Percentiles rank a stretch among this genome's conserved stretches.
Conservation (phyloP, 2,797 vertebrate species). For the Rhinogobio ventralis region DNA sequence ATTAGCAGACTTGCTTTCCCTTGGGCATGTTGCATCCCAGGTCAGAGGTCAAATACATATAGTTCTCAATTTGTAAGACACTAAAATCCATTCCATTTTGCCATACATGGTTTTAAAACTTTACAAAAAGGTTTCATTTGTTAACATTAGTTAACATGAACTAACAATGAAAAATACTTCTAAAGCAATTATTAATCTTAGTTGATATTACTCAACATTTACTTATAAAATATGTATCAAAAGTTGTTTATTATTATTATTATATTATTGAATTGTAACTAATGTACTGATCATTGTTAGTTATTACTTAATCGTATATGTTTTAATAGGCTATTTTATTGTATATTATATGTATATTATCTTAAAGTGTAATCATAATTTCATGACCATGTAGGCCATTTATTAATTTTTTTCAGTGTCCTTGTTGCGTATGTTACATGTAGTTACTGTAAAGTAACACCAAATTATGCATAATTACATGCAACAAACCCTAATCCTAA, state of each 20-base stretch:
- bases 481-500: too few species aligned
- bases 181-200: neutral
- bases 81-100: neutral
- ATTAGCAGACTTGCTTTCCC: constrained; percentile 29
- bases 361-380: neutral
- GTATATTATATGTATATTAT: neutral
- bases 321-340: too few species aligned
- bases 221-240: too few species aligned
- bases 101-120: neutral
- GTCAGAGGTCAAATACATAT: constrained; percentile 25
- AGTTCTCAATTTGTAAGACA: neutral
- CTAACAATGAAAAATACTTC: neutral
- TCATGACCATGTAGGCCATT: neutral
- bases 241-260: too few species aligned
- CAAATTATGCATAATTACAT: too few species aligned
- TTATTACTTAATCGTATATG: neutral
- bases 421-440: too few species aligned
- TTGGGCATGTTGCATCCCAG: neutral
- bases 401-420: too few species aligned
- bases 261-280: too few species aligned
- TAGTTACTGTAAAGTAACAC: too few species aligned
- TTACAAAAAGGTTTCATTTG: neutral
- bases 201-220: neutral
- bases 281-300: too few species aligned
- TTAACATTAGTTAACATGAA: neutral